These are phyloP conservation scores for Petrocephalus sullivani DNA, from an alignment of 2,797 vertebrate genomes.

Conservation along the genomic window DNA sequence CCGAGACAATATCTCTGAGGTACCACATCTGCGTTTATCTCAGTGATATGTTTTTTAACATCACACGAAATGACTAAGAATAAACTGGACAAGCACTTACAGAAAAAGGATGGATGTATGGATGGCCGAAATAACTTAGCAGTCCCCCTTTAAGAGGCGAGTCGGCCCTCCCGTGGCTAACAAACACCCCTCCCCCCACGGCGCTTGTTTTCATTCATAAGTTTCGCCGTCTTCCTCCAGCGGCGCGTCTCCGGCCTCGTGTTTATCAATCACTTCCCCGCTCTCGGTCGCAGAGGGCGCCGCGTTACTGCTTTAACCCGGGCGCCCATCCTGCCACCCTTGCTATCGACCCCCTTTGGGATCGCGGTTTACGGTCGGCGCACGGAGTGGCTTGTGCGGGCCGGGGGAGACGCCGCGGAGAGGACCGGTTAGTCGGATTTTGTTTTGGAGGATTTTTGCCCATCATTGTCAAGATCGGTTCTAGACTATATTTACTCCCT, in stretches of 20 bases:
- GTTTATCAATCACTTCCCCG: slow-evolving; percentile 38
- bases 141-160: slow-evolving; percentile 1
- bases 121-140: not conserved
- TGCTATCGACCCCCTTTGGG: not conserved
- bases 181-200: slow-evolving; percentile 60
- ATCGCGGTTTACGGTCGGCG: not conserved
- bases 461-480: not conserved
- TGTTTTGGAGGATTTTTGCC: not conserved
- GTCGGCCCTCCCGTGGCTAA: slow-evolving; percentile 17
- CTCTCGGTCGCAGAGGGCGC: slow-evolving; percentile 50
- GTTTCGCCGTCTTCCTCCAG: slow-evolving; percentile 58
- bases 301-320: not conserved
- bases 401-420: not conserved
- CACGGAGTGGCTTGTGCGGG: not conserved
- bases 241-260: slow-evolving; percentile 16
- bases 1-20: not conserved
- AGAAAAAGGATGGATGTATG: not conserved
- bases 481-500: not conserved
- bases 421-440: not conserved
- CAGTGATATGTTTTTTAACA: not conserved
- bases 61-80: not conserved
- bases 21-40: not conserved
- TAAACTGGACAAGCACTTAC: not conserved
- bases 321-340: not conserved
- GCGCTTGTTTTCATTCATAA: slow-evolving; percentile 92